Conservation (phyloP, 2,797 vertebrate species). For the Eurystomus glaucurus region DNA sequence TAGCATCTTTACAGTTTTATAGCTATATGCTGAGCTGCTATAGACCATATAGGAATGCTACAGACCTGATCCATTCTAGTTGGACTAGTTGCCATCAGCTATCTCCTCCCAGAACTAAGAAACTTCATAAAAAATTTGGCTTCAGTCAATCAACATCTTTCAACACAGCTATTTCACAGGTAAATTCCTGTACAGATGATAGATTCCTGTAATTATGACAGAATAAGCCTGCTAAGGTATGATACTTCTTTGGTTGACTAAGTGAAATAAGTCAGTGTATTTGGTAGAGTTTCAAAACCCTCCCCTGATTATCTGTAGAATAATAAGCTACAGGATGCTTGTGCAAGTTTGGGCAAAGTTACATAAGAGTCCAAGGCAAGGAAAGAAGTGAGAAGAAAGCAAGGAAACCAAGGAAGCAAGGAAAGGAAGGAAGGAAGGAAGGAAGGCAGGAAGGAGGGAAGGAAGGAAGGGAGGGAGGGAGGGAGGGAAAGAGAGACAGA, state of each 20-base stretch:
- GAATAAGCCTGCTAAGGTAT: neutral
- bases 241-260: neutral
- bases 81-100: neutral
- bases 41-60: neutral
- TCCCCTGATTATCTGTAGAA: neutral
- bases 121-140: slow-evolving; percentile 28
- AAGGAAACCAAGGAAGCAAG: neutral
- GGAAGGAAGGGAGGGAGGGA: rapidly evolving
- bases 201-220: slow-evolving; percentile 10
- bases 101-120: neutral
- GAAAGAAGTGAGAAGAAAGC: neutral
- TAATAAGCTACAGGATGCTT: neutral
- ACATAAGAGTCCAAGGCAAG: neutral
- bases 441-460: rapidly evolving
- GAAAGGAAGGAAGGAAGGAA: too few species aligned
- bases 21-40: neutral
- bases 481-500: rapidly evolving
- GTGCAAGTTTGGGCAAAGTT: neutral
- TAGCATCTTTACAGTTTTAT: neutral
- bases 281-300: slow-evolving; percentile 10
- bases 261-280: neutral
- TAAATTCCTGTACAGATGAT: neutral
- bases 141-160: slow-evolving; percentile 20
- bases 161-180: slow-evolving; percentile 10
- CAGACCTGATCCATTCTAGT: neutral